These are phyloP conservation scores for Suillia variegata DNA, from an alignment of 2,888 invertebrate species.

Conservation along the genomic window DNA sequence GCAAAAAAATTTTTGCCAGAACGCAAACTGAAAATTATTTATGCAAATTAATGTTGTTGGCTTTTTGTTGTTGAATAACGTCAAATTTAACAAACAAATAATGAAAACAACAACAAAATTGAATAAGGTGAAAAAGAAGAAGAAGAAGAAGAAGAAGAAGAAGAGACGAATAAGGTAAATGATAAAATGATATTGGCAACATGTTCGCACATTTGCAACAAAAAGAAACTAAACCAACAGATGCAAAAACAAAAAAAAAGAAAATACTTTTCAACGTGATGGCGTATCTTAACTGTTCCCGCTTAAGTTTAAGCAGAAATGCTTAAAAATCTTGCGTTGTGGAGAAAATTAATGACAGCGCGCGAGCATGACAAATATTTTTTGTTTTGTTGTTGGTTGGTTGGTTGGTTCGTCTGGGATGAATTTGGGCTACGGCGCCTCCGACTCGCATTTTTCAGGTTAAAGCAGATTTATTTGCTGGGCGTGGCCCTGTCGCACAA, in stretches of 20 bases:
- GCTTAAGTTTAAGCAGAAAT: conserved; percentile 7
- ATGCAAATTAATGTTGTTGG: background rate
- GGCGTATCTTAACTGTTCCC: background rate
- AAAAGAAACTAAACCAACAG: conserved; percentile 3
- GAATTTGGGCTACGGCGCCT: no score
- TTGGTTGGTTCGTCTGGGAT: no score
- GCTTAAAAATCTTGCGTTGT: background rate
- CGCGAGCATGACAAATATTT: conserved; percentile 30
- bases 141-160: no score
- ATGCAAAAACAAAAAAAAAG: background rate
- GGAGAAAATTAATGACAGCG: conserved; percentile 27
- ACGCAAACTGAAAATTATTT: conserved; percentile 17
- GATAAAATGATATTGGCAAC: conserved; percentile 18
- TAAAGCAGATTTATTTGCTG: no score
- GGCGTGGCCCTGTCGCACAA: no score
- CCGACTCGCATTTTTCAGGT: no score
- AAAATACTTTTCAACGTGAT: background rate
- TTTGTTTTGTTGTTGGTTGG: no score
- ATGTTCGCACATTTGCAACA: conserved; percentile 26
- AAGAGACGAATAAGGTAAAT: no score
- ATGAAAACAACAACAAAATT: no score
- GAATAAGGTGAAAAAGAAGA: no score
- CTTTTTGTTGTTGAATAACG: background rate
- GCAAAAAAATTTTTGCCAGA: background rate
- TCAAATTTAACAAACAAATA: no score